Percentiles rank a stretch among this genome's conserved stretches.
Evolutionary conservation across 2,888 invertebrate genomes (phyloP).

Genomic region (Ectropis crepuscularia): DNA sequence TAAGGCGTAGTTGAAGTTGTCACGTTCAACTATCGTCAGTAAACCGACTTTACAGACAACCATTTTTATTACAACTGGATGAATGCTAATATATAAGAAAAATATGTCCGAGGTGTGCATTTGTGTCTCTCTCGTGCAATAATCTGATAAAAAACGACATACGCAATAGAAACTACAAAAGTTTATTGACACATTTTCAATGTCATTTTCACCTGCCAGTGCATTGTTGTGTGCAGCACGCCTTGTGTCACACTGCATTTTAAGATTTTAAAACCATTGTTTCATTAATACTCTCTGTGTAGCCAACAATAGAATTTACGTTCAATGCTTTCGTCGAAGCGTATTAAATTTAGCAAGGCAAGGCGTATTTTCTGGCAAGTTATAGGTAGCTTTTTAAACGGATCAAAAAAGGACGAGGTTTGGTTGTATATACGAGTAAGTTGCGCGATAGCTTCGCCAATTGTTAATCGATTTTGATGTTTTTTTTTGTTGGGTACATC

Average conservation of each 20-base stretch:
- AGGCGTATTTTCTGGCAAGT: not conserved
- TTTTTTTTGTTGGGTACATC: too few species aligned
- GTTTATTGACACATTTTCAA: slow-evolving; percentile 12
- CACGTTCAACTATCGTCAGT: too few species aligned
- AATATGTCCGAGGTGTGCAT: not conserved
- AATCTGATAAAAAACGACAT: not conserved
- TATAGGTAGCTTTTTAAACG: not conserved
- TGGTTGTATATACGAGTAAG: too few species aligned
- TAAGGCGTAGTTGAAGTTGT: too few species aligned
- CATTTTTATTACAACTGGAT: too few species aligned
- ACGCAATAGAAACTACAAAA: slow-evolving; percentile 1
- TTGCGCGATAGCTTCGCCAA: too few species aligned
- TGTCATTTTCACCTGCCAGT: slow-evolving; percentile 14
- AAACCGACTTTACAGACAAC: too few species aligned
- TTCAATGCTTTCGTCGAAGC: slow-evolving; percentile 3
- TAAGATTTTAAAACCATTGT: not conserved
- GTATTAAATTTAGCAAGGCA: not conserved
- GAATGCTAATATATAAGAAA: too few species aligned
- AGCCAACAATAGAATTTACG: not conserved
- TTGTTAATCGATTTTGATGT: too few species aligned
- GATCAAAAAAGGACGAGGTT: too few species aligned
- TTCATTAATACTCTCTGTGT: not conserved
- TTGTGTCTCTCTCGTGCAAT: not conserved
- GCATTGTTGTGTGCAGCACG: not conserved
- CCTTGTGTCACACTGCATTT: slow-evolving; percentile 14